phyloP scores from a whole-genome alignment of 2,797 vertebrate genomes.

The Cuculus canorus region DNA sequence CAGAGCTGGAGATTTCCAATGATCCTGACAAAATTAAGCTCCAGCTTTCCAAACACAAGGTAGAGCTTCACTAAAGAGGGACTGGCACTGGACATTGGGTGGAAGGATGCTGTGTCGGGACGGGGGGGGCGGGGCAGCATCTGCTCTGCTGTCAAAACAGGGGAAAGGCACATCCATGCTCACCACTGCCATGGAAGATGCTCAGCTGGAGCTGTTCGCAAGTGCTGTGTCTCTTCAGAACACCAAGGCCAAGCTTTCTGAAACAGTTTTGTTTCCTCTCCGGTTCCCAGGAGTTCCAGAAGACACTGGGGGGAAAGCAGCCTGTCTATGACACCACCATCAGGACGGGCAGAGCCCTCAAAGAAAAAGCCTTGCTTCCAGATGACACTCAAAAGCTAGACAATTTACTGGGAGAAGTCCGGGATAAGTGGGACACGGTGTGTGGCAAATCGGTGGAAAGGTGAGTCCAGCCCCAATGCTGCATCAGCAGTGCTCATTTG shows the following conservation, averaged over 20 bases:
- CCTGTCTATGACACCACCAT: slow-evolving; percentile 97
- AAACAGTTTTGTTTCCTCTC: background rate
- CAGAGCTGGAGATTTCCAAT: slow-evolving; percentile 97
- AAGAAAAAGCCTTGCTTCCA: slow-evolving; percentile 91
- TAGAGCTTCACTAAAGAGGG: slow-evolving; percentile 47
- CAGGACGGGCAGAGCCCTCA: slow-evolving; percentile 92
- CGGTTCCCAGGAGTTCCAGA: slow-evolving; percentile 91
- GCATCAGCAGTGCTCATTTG: rapidly evolving
- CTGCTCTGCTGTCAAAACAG: background rate
- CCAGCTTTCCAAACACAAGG: slow-evolving; percentile 96
- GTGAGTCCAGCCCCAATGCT: slow-evolving; percentile 57
- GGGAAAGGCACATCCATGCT: background rate
- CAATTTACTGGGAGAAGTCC: slow-evolving; percentile 92
- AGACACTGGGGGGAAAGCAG: slow-evolving; percentile 95
- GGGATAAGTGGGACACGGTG: slow-evolving; percentile 99
- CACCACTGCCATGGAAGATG: rapidly evolving
- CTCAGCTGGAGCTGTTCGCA: background rate
- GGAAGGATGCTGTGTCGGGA: background rate
- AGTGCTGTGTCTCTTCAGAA: background rate
- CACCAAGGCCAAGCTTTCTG: background rate
- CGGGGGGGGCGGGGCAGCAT: background rate
- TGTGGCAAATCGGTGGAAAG: slow-evolving; percentile 98
- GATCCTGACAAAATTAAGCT: slow-evolving; percentile 99
- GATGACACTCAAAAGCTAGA: slow-evolving; percentile 93
- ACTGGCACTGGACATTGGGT: background rate